Evolutionary conservation across 2,113 vertebrate species (phyloP).

Genomic region (Coptodon rendalli): DNA sequence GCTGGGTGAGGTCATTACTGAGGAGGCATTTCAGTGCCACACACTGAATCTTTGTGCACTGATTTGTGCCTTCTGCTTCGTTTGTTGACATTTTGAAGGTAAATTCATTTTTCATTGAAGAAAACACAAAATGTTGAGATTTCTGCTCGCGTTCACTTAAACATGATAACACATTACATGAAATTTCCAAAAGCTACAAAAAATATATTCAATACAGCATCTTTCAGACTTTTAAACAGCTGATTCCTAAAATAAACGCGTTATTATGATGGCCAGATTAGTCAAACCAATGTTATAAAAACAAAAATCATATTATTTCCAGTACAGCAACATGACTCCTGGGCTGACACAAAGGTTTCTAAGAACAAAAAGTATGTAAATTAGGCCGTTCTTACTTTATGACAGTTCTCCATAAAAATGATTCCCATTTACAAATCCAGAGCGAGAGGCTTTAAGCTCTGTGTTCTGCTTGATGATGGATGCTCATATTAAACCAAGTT

Average conservation of each 20-base stretch:
- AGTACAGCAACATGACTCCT: fast-evolving
- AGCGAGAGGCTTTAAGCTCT: neutral
- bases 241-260: fast-evolving
- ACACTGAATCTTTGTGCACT: neutral
- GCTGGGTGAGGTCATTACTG: neutral
- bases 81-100: neutral
- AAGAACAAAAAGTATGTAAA: neutral
- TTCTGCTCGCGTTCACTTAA: neutral
- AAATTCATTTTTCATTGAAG: neutral
- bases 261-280: neutral
- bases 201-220: neutral
- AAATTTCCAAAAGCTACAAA: neutral
- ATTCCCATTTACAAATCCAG: neutral
- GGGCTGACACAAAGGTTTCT: neutral
- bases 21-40: fast-evolving
- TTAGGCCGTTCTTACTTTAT: neutral
- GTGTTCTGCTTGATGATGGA: neutral
- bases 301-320: neutral
- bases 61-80: neutral
- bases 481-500: neutral
- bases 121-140: fast-evolving
- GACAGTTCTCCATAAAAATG: neutral
- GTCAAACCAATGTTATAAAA: neutral
- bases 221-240: neutral
- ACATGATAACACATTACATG: fast-evolving